Evolutionary conservation across 1,140 invertebrate species (phyloP), one percentile per base, ranked within the genome.

Genomic region (Brachionus plicatilis): DNA sequence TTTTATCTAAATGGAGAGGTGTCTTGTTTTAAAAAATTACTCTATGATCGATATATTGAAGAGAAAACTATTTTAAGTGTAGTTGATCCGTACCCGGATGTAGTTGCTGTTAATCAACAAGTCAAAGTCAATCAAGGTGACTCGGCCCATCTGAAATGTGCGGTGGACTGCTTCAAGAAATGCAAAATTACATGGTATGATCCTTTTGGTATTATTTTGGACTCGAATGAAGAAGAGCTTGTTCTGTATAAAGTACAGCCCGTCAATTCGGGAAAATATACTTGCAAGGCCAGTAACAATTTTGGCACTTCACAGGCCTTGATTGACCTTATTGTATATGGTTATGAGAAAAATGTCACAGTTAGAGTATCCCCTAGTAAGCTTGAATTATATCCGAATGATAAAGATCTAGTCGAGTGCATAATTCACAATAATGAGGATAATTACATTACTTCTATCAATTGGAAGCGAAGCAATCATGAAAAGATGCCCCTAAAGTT

Each of bases 21-120:
- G 14, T 72, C 68, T 41, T 72, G 68, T 72, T 8, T 72, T 72
- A 72, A 72, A 72, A 72, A 72, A 17, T 43, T 72, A 33, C 17
- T 72, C n/a, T 20, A 45, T 41, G 68, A 43, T 17, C 12, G 68
- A 41, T 43, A 24, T 11, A 72, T 72, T 17, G 68, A 72, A 72
- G 68, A 72, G n/a, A 41, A n/a, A 20, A 43, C 68, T 41, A n/a
- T 72, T 14, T 11, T 72, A 8, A 72, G 43, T 41, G 68, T 72
- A 7, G 17, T 72, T 20, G 41, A 72, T 20, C 68, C 68, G 0
- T 72, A 72, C 43, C 68, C 68, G 3, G 68, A 72, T 37, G 41
- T 72, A 41, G 41, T 17, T 20, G 68, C 68, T 41, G n/a, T 43
- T 43, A 72, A 45, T 12, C 17, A 37, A 7, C 14, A 7, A 43